Evolutionary conservation across 2,113 vertebrate species (phyloP).

Genomic region (Hipposideros armiger): DNA sequence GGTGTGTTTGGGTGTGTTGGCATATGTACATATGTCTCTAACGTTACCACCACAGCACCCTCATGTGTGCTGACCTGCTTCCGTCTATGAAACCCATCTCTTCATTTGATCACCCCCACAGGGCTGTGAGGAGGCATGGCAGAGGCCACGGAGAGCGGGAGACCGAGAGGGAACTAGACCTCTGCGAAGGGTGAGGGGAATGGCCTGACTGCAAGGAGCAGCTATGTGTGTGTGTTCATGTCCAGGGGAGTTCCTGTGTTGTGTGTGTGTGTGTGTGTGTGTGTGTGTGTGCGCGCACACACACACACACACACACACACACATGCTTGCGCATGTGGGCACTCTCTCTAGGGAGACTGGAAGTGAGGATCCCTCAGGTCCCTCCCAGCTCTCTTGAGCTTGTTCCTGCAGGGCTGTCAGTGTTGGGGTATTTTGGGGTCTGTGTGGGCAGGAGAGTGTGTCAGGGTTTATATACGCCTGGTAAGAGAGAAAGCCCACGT

Average conservation of each 20-base stretch:
- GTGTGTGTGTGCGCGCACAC: neutral
- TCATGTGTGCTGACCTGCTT: neutral
- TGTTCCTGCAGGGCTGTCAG: neutral
- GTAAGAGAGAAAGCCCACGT: neutral
- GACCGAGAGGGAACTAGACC: neutral
- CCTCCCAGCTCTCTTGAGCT: neutral
- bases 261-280: neutral
- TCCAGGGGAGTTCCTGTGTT: no score
- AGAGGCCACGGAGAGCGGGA: neutral
- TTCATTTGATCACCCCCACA: neutral
- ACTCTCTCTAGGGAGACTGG: neutral
- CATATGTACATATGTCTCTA: neutral
- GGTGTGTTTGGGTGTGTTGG: neutral
- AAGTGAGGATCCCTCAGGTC: neutral
- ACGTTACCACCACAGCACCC: neutral
- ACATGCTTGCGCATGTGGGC: no score
- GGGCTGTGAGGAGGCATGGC: neutral
- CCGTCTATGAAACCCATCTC: neutral
- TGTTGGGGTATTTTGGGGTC: no score
- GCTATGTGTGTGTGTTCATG: accelerated
- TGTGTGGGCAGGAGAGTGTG: neutral
- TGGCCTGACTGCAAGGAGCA: neutral
- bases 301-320: no score
- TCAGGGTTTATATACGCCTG: neutral
- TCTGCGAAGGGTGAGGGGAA: no score